phyloP scores from a whole-genome alignment of 1,140 invertebrate species.

The Ptiloglossa arizonensis region DNA sequence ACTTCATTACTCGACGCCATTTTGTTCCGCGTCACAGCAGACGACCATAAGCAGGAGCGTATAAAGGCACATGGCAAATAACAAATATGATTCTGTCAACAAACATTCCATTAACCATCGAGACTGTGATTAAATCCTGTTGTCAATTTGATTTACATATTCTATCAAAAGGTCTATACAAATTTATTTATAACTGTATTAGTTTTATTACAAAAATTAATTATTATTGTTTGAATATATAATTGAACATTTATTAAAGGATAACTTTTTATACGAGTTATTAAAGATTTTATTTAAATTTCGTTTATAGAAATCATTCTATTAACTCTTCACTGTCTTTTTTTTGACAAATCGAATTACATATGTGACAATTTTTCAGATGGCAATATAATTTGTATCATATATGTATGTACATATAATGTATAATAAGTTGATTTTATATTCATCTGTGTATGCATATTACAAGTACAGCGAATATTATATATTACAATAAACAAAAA shows the following conservation, averaged over 20 bases:
- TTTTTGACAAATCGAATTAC: background rate
- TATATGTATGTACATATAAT: background rate
- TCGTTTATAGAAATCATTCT: background rate
- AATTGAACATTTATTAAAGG: background rate
- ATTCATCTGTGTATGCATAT: background rate
- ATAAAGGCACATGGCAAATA: slow-evolving; percentile 33
- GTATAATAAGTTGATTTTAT: background rate
- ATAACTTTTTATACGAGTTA: background rate
- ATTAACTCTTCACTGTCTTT: background rate
- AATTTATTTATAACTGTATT: background rate
- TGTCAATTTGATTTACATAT: background rate
- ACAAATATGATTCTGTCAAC: slow-evolving; percentile 24
- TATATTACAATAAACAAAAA: background rate
- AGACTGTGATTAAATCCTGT: background rate
- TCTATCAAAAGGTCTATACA: background rate
- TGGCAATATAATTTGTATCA: background rate
- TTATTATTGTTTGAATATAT: background rate
- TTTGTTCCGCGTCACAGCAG: slow-evolving; percentile 72
- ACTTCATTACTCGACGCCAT: slow-evolving; percentile 78
- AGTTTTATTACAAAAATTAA: background rate
- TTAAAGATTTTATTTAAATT: background rate
- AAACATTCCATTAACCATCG: background rate
- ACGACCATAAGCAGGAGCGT: slow-evolving; percentile 61
- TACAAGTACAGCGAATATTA: background rate
- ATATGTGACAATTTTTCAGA: background rate